A percentile compares a stretch with the other conserved stretches of the same genome.
Conservation (phyloP, 2,888 invertebrate genomes). For the Orchesella flavescens region DNA sequence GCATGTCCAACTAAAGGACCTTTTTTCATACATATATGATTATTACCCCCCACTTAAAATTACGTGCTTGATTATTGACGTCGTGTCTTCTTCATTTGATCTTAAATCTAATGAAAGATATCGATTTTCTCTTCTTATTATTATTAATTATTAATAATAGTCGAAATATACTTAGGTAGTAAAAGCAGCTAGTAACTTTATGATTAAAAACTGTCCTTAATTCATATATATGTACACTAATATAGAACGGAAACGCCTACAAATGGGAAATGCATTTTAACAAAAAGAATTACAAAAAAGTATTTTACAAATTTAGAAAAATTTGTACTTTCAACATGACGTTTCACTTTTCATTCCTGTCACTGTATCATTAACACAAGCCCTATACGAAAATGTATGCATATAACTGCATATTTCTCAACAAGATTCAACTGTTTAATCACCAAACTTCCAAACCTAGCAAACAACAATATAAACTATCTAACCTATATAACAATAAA, state of each 20-base stretch:
- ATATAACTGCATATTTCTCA: background rate
- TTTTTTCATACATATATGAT: no score
- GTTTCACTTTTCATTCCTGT: background rate
- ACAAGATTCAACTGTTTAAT: no score
- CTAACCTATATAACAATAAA: no score
- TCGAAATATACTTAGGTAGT: no score
- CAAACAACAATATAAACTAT: no score
- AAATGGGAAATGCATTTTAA: slow-evolving; percentile 6
- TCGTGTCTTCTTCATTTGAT: background rate
- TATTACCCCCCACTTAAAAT: no score
- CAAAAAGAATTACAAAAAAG: slow-evolving; percentile 40
- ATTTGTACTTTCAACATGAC: slow-evolving; percentile 62
- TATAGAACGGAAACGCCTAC: background rate
- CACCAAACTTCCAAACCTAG: no score
- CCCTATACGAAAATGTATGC: background rate
- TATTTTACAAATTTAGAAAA: slow-evolving; percentile 65
- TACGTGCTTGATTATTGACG: no score
- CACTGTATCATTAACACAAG: background rate
- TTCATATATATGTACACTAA: background rate
- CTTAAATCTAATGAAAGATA: slow-evolving; percentile 58
- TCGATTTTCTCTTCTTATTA: slow-evolving; percentile 39
- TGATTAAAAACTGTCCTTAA: slow-evolving; percentile 4
- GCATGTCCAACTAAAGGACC: no score
- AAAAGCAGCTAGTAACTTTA: background rate
- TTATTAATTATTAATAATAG: background rate